Base-by-base conservation (phyloP, 2,888 invertebrate genomes). In the Odontomyia ornata region DNA sequence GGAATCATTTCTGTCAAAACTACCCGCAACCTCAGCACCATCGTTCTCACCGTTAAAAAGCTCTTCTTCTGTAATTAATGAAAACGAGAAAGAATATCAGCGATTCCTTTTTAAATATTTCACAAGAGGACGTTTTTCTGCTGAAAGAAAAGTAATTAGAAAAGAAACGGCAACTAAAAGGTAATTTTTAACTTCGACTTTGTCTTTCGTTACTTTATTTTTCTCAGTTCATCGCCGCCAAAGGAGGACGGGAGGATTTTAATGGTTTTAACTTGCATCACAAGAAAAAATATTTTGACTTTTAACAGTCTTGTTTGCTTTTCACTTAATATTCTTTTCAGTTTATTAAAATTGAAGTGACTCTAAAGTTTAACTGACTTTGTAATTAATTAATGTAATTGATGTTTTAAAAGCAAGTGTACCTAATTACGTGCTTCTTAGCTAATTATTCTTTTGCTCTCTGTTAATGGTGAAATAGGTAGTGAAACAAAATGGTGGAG, bases 61-160 rank as follows among this genome's bases (percentile, higher is more conserved):
- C 23, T 57, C 27, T 30, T 60, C 60, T 36, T 73, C 73, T 73
- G 73, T 57, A 73, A 73, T 73, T 73, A 73, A 21, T 21, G 43
- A 57, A 36, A 72, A 36, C 30, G 36, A 73, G n/a, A n/a, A 60
- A 30, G n/a, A 57, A 73, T 36, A 73, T 73, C 73, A 73, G 36
- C 21, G 21, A 73, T 30, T 30, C 71, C 57, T 36, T 60, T n/a
- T 57, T 60, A 21, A 57, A 57, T 73, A 72, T 73, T 36, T 30
- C 21, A 73, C 57, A 56, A 72, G 28, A 27, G 25, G 47, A 43
- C 43, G 21, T 13, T 2, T 18, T 56, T 56, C 21, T 23, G 25
- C 7, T 60, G 60, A 60, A 69, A 11, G 56, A 30, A 56, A 57
- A 36, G 57, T 73, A 73, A 57, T 60, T 60, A 57, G 23, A 73